Base-by-base conservation (phyloP, 1,140 invertebrate species). In the Bombus huntii region DNA sequence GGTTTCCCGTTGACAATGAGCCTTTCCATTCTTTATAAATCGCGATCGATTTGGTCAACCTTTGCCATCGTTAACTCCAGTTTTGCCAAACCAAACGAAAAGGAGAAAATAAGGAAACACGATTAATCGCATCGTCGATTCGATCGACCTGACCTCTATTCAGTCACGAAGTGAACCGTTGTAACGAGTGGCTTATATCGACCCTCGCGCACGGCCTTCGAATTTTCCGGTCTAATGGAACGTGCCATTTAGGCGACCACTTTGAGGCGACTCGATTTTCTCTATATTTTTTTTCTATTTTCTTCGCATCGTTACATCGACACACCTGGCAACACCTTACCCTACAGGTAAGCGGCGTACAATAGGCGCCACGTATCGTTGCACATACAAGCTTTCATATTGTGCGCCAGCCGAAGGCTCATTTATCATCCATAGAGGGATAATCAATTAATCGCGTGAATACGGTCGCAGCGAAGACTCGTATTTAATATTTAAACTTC, bases 211-310 rank as follows among this genome's bases (percentile, higher is more conserved):
- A 42, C 83, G 80, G 81, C 87, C 85, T 90, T 91, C 83, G 87
- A 90, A 88, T 91, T 91, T 90, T 88, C 89, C 89, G 71, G 71
- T 86, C 89, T 76, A 86, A 68, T 74, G 80, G 66, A 90, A 90
- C 87, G 77, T 71, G 70, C 77, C 66, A 80, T 90, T 88, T 85
- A 88, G 78, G 74, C 37, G 59, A 59, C 15, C 80, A 65, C 81
- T 88, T 90, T 80, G 78, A 82, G 71, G 42, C 84, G n/a, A 70
- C 42, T 65, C 65, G 62, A 57, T 86, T 85, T 86, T 81, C 71
- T 72, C 70, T 22, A 25, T 44, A 12, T 83, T 83, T 70, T 70
- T 70, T 70, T 25, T 39, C 37, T 22, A 53, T 47, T 25, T 57
- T 37, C 75, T 80, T 79, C 57, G 44, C 47, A 28, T 57, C 68